Conservation (phyloP, 2,797 vertebrate genomes). For the Smutsia gigantea region DNA sequence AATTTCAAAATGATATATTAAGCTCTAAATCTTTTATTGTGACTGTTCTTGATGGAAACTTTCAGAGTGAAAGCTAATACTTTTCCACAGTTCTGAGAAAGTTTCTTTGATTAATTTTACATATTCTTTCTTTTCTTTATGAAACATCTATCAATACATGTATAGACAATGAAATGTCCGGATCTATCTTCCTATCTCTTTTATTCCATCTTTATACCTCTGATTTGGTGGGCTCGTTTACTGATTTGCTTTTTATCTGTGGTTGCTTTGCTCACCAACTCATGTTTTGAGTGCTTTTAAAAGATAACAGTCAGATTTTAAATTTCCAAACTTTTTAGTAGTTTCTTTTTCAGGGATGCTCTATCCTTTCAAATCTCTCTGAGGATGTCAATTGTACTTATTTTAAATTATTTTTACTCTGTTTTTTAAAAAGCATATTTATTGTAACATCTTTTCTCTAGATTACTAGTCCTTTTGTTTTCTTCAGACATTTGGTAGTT, state of each 20-base stretch:
- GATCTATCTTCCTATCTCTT: not conserved
- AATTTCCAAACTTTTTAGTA: not conserved
- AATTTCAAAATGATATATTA: not conserved
- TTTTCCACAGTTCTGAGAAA: not conserved
- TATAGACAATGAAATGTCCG: not conserved
- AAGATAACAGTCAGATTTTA: not conserved
- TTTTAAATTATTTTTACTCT: not conserved
- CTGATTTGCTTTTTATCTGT: conserved; percentile 3
- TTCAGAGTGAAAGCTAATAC: not conserved
- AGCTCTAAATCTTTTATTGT: not conserved
- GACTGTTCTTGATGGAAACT: not conserved
- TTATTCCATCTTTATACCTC: not conserved
- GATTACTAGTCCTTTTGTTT: not conserved
- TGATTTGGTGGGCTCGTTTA: not conserved
- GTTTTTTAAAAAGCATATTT: not conserved
- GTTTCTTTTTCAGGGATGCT: not conserved
- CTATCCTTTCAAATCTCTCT: not conserved
- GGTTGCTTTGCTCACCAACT: not conserved
- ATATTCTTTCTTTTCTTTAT: not conserved
- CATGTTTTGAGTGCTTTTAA: not conserved
- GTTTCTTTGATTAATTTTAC: not conserved
- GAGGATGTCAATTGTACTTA: not conserved
- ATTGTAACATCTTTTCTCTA: not conserved
- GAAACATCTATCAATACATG: not conserved
- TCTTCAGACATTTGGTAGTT: not conserved